Evolutionary conservation across 2,113 vertebrate species (phyloP).

Genomic region (Opisthocomus hoazin): DNA sequence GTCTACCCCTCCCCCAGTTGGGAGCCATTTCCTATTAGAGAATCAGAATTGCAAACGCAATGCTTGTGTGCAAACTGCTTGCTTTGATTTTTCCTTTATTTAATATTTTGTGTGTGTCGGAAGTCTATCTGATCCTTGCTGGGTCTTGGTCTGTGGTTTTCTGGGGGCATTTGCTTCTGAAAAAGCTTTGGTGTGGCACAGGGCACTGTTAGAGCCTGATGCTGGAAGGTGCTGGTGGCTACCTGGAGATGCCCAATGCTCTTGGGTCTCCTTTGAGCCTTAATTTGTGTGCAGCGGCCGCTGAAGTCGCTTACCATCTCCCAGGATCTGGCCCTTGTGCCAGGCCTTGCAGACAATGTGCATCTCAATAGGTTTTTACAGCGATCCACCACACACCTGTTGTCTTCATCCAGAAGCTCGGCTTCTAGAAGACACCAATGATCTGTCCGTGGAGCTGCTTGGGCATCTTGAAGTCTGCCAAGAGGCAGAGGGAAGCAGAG

Average conservation of each 20-base stretch:
- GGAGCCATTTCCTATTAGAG: neutral
- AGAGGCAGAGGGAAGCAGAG: neutral
- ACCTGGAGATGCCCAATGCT: neutral
- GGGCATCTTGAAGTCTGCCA: neutral
- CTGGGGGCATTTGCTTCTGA: neutral
- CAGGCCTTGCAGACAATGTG: accelerated
- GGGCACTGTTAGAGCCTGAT: neutral
- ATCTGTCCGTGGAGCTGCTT: neutral
- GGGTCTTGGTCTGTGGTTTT: neutral
- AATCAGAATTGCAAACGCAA: slow-evolving; percentile 7
- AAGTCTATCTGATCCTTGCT: neutral
- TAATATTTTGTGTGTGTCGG: neutral
- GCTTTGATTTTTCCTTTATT: neutral
- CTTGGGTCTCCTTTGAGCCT: neutral
- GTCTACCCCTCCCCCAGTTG: neutral
- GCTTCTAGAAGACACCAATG: neutral
- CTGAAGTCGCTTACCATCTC: neutral
- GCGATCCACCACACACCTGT: neutral
- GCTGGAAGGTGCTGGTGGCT: neutral
- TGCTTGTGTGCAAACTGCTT: neutral
- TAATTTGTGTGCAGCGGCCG: neutral
- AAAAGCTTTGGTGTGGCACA: neutral
- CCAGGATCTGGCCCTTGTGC: neutral
- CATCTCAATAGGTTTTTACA: accelerated
- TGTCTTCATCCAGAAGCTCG: neutral